phyloP scores from a whole-genome alignment of 2,888 invertebrate species.

The Pharmacophagus antenor region DNA sequence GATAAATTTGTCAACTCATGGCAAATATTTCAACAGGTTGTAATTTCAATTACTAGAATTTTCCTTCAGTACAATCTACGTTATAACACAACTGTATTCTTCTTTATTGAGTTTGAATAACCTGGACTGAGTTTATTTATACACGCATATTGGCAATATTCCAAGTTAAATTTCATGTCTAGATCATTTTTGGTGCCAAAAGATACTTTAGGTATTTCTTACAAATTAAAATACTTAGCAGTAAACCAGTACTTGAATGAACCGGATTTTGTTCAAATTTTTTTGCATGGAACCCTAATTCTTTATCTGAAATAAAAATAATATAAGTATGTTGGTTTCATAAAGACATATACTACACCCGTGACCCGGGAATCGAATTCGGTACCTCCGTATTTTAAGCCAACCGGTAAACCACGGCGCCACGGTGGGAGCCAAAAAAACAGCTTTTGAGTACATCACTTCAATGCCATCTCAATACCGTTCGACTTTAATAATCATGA shows the following conservation, averaged over 20 bases:
- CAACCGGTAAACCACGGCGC: no score
- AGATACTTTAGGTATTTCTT: neutral
- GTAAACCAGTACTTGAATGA: neutral
- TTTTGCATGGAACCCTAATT: neutral
- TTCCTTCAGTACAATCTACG: neutral
- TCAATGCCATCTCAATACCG: no score
- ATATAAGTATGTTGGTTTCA: no score
- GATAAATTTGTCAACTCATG: no score
- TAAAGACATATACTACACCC: no score
- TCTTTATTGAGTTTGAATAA: neutral
- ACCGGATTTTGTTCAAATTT: neutral
- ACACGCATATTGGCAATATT: neutral
- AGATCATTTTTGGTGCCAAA: neutral
- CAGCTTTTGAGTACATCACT: no score
- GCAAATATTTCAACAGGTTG: no score
- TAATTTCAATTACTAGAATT: no score
- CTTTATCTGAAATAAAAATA: neutral
- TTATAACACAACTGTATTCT: neutral
- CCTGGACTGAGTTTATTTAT: neutral
- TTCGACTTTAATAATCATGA: neutral
- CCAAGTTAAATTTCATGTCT: neutral
- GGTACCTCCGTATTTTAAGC: no score
- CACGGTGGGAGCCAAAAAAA: no score
- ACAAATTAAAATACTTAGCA: neutral
- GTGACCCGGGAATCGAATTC: no score